Conservation (phyloP, 2,113 vertebrate species). For the Passer montanus region DNA sequence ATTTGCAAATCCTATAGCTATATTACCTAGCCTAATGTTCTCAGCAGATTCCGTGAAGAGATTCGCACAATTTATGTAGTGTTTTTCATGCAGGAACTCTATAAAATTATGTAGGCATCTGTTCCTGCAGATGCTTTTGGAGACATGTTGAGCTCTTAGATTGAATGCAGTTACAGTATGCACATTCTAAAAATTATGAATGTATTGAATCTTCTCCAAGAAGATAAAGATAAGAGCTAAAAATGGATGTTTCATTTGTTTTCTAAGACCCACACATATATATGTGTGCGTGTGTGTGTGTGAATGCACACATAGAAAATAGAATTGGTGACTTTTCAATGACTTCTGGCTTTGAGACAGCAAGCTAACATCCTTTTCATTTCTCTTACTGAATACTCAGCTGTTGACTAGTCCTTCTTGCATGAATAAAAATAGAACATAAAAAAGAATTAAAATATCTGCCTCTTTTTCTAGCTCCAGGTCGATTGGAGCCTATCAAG, state of each 20-base stretch:
- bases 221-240: background rate
- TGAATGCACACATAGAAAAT: background rate
- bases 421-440: background rate
- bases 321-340: background rate
- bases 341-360: background rate
- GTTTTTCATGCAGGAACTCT: background rate
- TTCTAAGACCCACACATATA: background rate
- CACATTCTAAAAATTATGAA: background rate
- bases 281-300: too few species aligned
- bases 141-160: background rate
- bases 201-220: background rate
- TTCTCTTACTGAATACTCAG: background rate
- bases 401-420: background rate
- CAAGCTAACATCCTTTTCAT: background rate
- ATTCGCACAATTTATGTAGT: background rate
- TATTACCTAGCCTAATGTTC: background rate
- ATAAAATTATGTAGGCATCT: slow-evolving; percentile 19
- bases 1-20: background rate
- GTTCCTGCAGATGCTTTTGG: slow-evolving; percentile 9
- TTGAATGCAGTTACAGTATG: background rate
- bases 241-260: background rate
- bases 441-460: background rate
- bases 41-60: background rate
- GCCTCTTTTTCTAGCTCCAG: background rate
- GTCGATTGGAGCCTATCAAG: background rate